Conservation (phyloP, 2,113 vertebrate species). For the Gobius niger region DNA sequence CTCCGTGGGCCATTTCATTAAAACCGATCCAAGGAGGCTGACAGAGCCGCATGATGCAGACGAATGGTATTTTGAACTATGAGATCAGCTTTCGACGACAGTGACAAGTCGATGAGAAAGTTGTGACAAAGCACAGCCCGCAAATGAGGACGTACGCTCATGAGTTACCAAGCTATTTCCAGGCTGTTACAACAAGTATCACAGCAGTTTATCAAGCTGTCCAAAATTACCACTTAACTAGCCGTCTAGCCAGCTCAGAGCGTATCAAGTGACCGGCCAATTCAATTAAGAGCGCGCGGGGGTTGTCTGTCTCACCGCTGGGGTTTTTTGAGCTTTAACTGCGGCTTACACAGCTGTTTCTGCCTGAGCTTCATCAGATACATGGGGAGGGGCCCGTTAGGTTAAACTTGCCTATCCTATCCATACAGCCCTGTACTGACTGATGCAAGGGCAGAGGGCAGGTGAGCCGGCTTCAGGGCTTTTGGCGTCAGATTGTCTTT, state of each 20-base stretch:
- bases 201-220: slow-evolving; percentile 45
- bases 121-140: not conserved
- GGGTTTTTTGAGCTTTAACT: slow-evolving; percentile 50
- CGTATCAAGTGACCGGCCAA: slow-evolving; percentile 57
- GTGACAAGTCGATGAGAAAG: not conserved
- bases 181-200: slow-evolving; percentile 25
- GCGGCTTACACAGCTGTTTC: slow-evolving; percentile 68
- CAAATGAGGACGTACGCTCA: not conserved
- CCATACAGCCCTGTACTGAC: slow-evolving; percentile 30
- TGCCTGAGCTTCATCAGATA: slow-evolving; percentile 57
- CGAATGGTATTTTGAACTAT: slow-evolving; percentile 29
- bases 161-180: slow-evolving; percentile 44
- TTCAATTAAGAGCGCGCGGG: slow-evolving; percentile 54
- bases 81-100: slow-evolving; percentile 5
- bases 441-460: slow-evolving; percentile 5
- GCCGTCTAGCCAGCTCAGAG: slow-evolving; percentile 41
- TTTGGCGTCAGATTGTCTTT: too few relatives aligned
- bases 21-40: slow-evolving; percentile 18
- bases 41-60: slow-evolving; percentile 39
- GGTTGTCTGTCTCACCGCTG: slow-evolving; percentile 46
- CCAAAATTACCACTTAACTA: slow-evolving; percentile 53
- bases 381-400: slow-evolving; percentile 34
- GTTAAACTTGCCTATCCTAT: slow-evolving; percentile 14
- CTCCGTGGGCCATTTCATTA: slow-evolving; percentile 41
- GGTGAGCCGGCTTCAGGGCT: slow-evolving; percentile 16